Percentiles rank a stretch among this genome's conserved stretches.
Conservation (phyloP, 2,797 vertebrate genomes). For the Phoxinus dragarum region DNA sequence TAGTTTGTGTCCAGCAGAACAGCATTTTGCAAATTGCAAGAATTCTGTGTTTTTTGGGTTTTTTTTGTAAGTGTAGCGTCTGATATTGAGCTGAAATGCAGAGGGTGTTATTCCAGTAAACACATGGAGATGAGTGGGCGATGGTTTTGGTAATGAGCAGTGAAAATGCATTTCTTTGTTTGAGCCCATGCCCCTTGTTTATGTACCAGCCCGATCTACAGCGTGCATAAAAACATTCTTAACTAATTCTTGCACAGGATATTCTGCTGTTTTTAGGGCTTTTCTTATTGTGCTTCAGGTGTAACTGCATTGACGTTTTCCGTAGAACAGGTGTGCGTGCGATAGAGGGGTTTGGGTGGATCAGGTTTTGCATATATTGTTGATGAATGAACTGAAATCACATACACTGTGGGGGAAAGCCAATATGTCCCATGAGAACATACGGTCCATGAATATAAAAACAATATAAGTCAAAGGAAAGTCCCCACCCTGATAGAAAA, state of each 20-base stretch:
- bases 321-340: slow-evolving; percentile 1
- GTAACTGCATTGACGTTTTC: slow-evolving; percentile 31
- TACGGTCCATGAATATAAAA: background rate
- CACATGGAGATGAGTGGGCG: slow-evolving; percentile 35
- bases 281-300: background rate
- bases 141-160: slow-evolving; percentile 38
- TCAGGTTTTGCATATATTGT: background rate
- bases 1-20: slow-evolving; percentile 12
- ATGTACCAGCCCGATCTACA: background rate
- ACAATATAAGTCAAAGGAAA: background rate
- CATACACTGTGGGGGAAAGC: background rate
- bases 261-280: background rate
- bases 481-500: background rate
- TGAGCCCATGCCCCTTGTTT: slow-evolving; percentile 25
- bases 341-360: background rate
- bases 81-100: slow-evolving; percentile 12
- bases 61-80: background rate
- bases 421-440: background rate
- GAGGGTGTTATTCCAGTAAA: slow-evolving; percentile 31
- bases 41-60: background rate
- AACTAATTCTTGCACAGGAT: slow-evolving; percentile 22
- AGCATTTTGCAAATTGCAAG: background rate
- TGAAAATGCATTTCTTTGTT: slow-evolving; percentile 37
- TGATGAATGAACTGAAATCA: background rate
- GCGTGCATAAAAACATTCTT: background rate